Evolutionary conservation across 2,888 invertebrate genomes (phyloP), one percentile per base, ranked within the genome.

Genomic region (Sialis lutaria): DNA sequence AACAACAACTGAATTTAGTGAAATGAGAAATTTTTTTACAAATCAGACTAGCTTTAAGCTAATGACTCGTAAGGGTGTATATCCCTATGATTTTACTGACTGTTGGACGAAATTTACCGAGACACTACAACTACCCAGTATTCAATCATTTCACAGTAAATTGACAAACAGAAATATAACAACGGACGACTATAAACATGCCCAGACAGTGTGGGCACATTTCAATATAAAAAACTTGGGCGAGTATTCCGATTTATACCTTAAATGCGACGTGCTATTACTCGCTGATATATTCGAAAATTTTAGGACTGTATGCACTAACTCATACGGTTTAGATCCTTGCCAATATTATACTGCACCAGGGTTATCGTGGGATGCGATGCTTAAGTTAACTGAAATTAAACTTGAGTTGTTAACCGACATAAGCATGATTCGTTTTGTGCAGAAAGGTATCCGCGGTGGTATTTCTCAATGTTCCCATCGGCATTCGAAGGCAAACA

Each of bases 201-300:
- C 64, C 5, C 33, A 50, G 33, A 51, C 49, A 6, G 57, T 63
- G 1, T 64, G 62, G 60, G 13, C 51, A 1, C 47, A 37, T 22
- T 63, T 64, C 43, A 40, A 55, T 1, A 55, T 56, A 32, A 45
- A 53, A 39, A 59, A 50, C 32, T 47, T 64, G 10, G 56, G 56
- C 2, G 58, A 62, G 45, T 65, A 64, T 49, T 53, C 55, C 1
- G 57, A 62, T 37, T 12, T 62, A 4, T 62, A 63, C 49, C 40
- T 63, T 13, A 60, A 59, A 52, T 56, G 57, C 1, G 62, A 65
- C 51, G 56, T 64, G 1, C 46, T 62, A n/a, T 48, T 63, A 5
- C 48, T 61, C 32, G 54, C 56, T 4, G 62, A 63, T 44, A 51
- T 63, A 6, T 62, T 63, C 50, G 63, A 64, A 51, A 57, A 61